Percentiles rank a stretch among this genome's conserved stretches.
These are phyloP conservation scores for Indri indri DNA, from an alignment of 2,113 vertebrate genomes.

Conservation along the genomic window DNA sequence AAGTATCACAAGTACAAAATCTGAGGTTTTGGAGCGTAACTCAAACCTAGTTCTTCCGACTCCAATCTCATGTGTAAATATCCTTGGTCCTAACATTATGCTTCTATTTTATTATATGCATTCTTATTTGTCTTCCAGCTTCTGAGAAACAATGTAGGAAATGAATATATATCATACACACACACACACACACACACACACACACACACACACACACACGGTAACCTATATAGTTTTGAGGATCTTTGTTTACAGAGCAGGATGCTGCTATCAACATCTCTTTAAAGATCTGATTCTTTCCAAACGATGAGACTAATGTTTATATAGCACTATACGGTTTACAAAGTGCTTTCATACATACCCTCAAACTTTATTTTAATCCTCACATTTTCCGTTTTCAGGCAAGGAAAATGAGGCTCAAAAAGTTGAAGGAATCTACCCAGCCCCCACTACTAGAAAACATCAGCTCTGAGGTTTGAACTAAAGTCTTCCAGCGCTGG, in stretches of 20 bases:
- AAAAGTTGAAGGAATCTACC: not conserved
- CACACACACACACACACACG: too few relatives aligned
- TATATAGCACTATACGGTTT: not conserved
- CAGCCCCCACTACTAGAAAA: not conserved
- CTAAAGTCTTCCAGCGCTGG: not conserved
- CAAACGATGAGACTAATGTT: not conserved
- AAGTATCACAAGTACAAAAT: not conserved
- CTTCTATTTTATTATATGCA: not conserved
- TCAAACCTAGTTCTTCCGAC: not conserved
- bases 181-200: too few relatives aligned
- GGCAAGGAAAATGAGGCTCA: not conserved
- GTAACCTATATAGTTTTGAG: not conserved
- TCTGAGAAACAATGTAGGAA: not conserved
- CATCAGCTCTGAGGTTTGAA: not conserved
- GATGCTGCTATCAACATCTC: not conserved
- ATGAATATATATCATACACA: too few relatives aligned
- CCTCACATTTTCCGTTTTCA: not conserved
- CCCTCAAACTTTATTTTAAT: slow-evolving; percentile 15
- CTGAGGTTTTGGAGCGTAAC: not conserved
- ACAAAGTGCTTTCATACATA: not conserved
- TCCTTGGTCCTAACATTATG: not conserved
- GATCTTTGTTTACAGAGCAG: not conserved
- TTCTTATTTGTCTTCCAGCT: not conserved
- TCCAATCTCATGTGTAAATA: not conserved
- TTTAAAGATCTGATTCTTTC: not conserved